phyloP scores from a whole-genome alignment of 2,113 vertebrate genomes.

The Amphiprion ocellaris region DNA sequence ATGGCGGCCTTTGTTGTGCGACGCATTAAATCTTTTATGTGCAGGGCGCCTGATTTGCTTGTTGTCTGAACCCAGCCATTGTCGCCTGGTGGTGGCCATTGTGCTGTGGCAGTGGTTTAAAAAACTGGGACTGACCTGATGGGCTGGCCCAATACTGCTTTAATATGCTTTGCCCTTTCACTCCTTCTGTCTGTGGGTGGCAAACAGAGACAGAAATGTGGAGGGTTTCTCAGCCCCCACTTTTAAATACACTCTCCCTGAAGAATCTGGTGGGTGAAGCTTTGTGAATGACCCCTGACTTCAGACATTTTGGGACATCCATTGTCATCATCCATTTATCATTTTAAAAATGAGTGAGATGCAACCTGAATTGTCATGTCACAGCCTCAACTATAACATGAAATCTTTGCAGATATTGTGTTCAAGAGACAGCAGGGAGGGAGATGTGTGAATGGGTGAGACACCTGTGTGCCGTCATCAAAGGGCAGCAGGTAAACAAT shows the following conservation, averaged over 20 bases:
- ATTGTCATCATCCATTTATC: neutral
- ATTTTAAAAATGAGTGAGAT: neutral
- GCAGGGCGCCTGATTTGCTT: constrained; percentile 76
- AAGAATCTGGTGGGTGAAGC: constrained; percentile 10
- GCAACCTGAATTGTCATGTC: neutral
- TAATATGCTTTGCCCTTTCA: constrained; percentile 76
- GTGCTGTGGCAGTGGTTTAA: constrained; percentile 65
- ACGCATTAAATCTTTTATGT: constrained; percentile 82
- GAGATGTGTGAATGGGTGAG: constrained; percentile 28
- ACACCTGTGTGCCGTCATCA: constrained; percentile 76
- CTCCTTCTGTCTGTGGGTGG: constrained; percentile 74
- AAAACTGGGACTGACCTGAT: constrained; percentile 75
- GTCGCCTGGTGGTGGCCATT: constrained; percentile 71
- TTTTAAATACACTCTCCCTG: constrained; percentile 58
- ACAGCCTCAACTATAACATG: neutral
- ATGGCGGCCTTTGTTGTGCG: constrained; percentile 78
- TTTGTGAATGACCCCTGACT: constrained; percentile 49
- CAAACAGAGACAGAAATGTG: constrained; percentile 67
- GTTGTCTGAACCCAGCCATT: constrained; percentile 78
- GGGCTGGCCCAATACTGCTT: constrained; percentile 65
- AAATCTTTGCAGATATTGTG: neutral
- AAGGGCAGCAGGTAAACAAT: constrained; percentile 80
- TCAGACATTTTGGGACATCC: neutral
- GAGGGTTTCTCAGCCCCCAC: constrained; percentile 59
- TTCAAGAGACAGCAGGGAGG: neutral